A percentile compares a stretch with the other conserved stretches of the same genome.
Conservation (phyloP, 2,797 vertebrate species). For the Halcyon smyrnensis region DNA sequence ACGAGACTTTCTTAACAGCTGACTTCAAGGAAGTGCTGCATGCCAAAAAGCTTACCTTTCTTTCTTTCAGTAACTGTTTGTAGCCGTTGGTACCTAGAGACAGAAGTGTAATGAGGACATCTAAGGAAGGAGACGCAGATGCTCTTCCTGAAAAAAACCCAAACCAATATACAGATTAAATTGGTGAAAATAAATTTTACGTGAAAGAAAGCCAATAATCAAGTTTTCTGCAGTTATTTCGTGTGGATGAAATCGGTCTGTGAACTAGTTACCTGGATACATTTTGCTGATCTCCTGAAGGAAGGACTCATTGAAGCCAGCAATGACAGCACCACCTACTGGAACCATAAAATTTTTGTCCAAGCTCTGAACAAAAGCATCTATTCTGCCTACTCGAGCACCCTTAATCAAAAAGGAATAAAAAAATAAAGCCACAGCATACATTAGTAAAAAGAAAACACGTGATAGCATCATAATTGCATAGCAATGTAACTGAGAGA, state of each 20-base stretch:
- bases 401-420: constrained; percentile 79
- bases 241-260: not conserved
- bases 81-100: constrained; percentile 92
- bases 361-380: constrained; percentile 96
- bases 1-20: not conserved
- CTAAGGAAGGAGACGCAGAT: constrained; percentile 93
- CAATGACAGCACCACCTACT: constrained; percentile 97
- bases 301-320: constrained; percentile 92
- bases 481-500: not conserved
- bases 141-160: constrained; percentile 86
- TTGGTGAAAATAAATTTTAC: not conserved
- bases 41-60: constrained; percentile 86
- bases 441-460: not conserved
- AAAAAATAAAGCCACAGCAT: not conserved
- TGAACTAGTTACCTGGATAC: constrained; percentile 89
- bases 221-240: constrained; percentile 42
- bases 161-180: not conserved
- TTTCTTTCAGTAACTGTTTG: constrained; percentile 90
- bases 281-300: constrained; percentile 95
- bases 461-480: not conserved
- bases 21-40: not conserved
- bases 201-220: constrained; percentile 4
- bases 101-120: constrained; percentile 94
- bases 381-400: constrained; percentile 91
- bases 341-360: constrained; percentile 99